phyloP scores from a whole-genome alignment of 2,888 invertebrate genomes.

The Eupithecia dodoneata region DNA sequence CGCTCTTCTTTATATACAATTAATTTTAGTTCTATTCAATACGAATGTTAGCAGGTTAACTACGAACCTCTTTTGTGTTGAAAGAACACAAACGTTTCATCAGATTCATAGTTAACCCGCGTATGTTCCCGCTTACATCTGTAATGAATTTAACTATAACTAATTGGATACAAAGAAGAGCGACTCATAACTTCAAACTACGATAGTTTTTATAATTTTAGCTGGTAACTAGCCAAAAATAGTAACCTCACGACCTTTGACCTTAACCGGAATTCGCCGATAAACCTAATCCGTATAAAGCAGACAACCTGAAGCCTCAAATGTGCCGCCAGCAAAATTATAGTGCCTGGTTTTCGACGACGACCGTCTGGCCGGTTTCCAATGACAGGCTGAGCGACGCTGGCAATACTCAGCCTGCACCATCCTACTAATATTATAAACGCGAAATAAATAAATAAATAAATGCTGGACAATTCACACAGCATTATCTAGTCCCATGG shows the following conservation, averaged over 20 bases:
- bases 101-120: no score
- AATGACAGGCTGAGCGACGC: constrained; percentile 37
- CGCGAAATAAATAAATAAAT: no score
- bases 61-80: no score
- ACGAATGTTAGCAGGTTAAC: no score
- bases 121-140: no score
- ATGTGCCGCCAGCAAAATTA: constrained; percentile 46
- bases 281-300: constrained; percentile 42
- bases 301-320: constrained; percentile 42
- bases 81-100: no score
- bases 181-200: no score
- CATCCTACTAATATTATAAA: background rate
- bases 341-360: constrained; percentile 42
- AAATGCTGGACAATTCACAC: no score
- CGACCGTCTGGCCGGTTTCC: constrained; percentile 49
- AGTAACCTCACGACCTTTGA: constrained; percentile 27
- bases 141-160: no score
- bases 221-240: constrained; percentile 18
- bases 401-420: constrained; percentile 12
- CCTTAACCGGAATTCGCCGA: constrained; percentile 42
- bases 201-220: background rate
- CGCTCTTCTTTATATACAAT: background rate
- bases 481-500: no score
- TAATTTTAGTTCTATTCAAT: background rate
- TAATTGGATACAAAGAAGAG: no score